A percentile compares a stretch with the other conserved stretches of the same genome.
Evolutionary conservation across 2,888 invertebrate species (phyloP).

Genomic region (Calliphora vomitoria): DNA sequence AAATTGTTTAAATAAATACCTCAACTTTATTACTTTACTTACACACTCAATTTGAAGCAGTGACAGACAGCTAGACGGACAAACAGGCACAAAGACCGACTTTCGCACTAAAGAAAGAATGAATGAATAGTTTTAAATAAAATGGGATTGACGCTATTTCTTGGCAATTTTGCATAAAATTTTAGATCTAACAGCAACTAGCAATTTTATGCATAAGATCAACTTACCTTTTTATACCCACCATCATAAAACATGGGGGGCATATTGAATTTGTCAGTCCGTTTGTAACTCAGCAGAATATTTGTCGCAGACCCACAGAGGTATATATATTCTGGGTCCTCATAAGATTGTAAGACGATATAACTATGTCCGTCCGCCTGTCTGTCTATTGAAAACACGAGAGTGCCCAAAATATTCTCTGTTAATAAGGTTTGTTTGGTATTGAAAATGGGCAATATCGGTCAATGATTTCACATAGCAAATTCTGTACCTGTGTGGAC

Average conservation of each 20-base stretch:
- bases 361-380: too few species aligned
- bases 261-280: too few species aligned
- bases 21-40: conserved; percentile 55
- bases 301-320: too few species aligned
- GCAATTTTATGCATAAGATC: neutral
- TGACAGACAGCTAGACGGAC: neutral
- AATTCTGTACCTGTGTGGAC: too few species aligned
- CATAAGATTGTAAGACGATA: too few species aligned
- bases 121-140: conserved; percentile 17
- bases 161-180: conserved; percentile 48
- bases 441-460: too few species aligned
- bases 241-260: neutral
- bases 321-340: too few species aligned
- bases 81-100: neutral
- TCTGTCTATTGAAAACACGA: too few species aligned
- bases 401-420: too few species aligned
- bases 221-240: conserved; percentile 13
- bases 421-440: too few species aligned
- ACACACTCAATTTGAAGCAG: conserved; percentile 34
- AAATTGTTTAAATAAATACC: conserved; percentile 68
- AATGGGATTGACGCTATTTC: conserved; percentile 29
- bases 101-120: conserved; percentile 2
- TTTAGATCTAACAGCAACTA: neutral
- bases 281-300: too few species aligned
- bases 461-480: too few species aligned